These are phyloP conservation scores for Chymomyza costata DNA, from an alignment of 1,140 invertebrate species.

Conservation along the genomic window DNA sequence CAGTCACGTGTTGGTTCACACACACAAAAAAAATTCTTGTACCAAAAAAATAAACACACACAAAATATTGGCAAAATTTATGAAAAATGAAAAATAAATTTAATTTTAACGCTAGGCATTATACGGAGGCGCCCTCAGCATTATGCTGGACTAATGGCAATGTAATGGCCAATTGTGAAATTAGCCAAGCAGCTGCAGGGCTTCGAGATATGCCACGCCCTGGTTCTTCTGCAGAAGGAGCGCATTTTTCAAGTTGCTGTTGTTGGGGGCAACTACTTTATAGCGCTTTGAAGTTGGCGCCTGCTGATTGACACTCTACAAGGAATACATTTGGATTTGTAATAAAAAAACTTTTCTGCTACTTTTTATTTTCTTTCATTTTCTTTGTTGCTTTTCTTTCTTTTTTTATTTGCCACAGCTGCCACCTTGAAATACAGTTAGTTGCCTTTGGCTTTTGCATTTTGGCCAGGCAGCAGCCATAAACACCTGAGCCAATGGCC, in stretches of 20 bases:
- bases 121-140: no score
- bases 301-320: not conserved
- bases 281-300: not conserved
- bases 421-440: no score
- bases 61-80: constrained; percentile 31
- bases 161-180: constrained; percentile 62
- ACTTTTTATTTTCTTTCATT: not conserved
- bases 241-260: no score
- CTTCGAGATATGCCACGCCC: constrained; percentile 35
- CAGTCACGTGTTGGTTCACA: constrained; percentile 21
- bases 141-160: constrained; percentile 47
- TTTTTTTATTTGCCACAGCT: not conserved
- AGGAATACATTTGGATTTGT: constrained; percentile 27
- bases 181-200: constrained; percentile 22
- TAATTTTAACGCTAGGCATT: constrained; percentile 13
- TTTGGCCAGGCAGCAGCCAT: no score
- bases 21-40: constrained; percentile 23
- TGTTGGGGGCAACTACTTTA: not conserved
- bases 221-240: constrained; percentile 19
- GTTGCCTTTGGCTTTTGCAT: no score
- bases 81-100: constrained; percentile 55
- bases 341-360: constrained; percentile 53
- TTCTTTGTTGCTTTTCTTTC: not conserved
- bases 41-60: constrained; percentile 27
- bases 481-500: constrained; percentile 61